These are phyloP conservation scores for Haliclystus octoradiatus DNA, from an alignment of 30 jellyfish, hydroid and myxozoan species.

Conservation along the genomic window DNA sequence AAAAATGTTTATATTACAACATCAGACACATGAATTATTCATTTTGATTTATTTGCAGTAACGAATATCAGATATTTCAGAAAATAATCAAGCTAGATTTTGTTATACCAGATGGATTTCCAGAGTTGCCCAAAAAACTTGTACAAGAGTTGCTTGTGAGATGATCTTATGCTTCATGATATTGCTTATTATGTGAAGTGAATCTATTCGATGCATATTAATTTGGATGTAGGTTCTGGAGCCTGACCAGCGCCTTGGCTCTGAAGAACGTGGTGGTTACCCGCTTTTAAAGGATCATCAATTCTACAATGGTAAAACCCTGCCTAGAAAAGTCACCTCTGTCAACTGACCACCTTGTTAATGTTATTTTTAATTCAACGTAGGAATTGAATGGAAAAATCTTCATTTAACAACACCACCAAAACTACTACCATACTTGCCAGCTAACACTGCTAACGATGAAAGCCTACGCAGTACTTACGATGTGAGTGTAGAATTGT, in stretches of 20 bases:
- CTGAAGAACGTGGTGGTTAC: constrained; percentile 84
- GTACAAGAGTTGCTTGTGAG: constrained; percentile 69
- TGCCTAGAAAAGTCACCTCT: neutral
- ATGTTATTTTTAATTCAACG: neutral
- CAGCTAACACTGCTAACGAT: constrained; percentile 57
- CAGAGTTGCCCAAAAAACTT: constrained; percentile 59
- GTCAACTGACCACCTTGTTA: neutral
- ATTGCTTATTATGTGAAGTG: neutral
- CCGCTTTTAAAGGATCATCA: constrained; percentile 31
- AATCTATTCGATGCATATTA: neutral
- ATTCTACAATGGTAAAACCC: constrained; percentile 44
- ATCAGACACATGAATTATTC: too few relatives aligned
- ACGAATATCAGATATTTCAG: constrained; percentile 94
- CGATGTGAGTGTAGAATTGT: constrained; percentile 18
- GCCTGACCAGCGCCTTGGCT: constrained; percentile 76
- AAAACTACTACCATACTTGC: constrained; percentile 64
- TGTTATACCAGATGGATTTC: constrained; percentile 87
- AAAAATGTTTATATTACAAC: too few relatives aligned
- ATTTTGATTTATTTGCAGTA: too few relatives aligned
- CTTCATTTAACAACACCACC: constrained; percentile 73
- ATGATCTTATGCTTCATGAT: neutral
- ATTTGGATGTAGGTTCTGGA: constrained; percentile 53
- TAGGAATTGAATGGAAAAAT: constrained; percentile 72
- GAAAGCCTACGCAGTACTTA: constrained; percentile 60
- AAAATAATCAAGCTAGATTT: constrained; percentile 77